Conservation (phyloP, 2,888 invertebrate species). For the Automeris io region DNA sequence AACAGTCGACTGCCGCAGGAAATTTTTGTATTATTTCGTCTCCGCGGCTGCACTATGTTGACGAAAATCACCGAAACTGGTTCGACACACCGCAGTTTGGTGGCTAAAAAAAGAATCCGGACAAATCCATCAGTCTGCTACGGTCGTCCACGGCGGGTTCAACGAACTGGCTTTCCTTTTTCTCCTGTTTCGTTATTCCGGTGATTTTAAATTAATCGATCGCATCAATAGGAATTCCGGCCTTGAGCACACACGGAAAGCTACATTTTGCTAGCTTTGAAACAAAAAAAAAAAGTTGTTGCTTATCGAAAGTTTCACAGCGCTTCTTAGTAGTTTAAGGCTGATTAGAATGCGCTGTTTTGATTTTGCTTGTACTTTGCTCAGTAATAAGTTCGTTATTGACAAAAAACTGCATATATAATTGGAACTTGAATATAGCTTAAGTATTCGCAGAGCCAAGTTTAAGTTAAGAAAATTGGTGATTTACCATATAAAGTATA, state of each 20-base stretch:
- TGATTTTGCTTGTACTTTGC: no score
- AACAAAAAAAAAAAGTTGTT: no score
- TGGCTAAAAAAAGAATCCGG: slow-evolving; percentile 54
- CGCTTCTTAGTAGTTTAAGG: no score
- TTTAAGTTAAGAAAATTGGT: no score
- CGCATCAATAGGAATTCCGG: slow-evolving; percentile 47
- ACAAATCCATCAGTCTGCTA: slow-evolving; percentile 48
- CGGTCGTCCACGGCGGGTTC: slow-evolving; percentile 49
- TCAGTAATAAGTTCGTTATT: no score
- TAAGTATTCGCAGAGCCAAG: no score
- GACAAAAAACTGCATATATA: no score
- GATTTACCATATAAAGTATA: no score
- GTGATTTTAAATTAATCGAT: slow-evolving; percentile 27
- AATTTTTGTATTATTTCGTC: slow-evolving; percentile 27
- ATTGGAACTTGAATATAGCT: no score
- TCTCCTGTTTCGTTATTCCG: slow-evolving; percentile 55
- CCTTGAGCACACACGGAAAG: slow-evolving; percentile 50
- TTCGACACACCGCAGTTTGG: slow-evolving; percentile 40
- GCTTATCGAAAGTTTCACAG: no score
- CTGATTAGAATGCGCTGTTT: no score
- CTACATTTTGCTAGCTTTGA: slow-evolving; percentile 30
- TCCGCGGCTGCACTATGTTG: slow-evolving; percentile 22
- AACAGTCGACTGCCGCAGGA: slow-evolving; percentile 10
- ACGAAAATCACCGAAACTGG: slow-evolving; percentile 35
- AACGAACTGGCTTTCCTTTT: slow-evolving; percentile 65